Base-by-base conservation (phyloP, 2,888 invertebrate species). In the Lydus trimaculatus region DNA sequence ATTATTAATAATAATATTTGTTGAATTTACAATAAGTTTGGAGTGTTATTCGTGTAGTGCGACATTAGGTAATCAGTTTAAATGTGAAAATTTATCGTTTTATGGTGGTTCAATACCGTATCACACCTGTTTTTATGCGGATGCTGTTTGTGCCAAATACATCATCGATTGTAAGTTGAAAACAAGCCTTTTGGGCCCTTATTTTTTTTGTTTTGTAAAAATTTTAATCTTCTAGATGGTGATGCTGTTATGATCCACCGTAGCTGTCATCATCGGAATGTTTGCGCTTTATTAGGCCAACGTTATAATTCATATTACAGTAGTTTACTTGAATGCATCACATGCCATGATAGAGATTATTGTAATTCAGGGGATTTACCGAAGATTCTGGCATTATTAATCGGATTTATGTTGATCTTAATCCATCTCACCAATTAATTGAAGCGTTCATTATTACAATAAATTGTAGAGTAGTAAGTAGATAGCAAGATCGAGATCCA, bases 91-190 rank as follows among this genome's bases (percentile, higher is more conserved):
- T 64, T 73, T 79, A 20, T 67, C 65, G 1, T 63, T 61, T 39
- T 43, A 58, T 33, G 65, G 67, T 5, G 63, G 63, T 31, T 60
- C 43, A 52, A 63, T 71, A 39, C 71, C 74, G 31, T 69, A 73
- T 39, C 68, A 72, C 11, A 70, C 67, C 8, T 81, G 80, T 48
- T 58, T 72, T n/a, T 73, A 76, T 60, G 70, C 71, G 11, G 77
- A 79, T 63, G 72, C 79, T 15, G 79, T 80, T 36, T 81, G 81
- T 73, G 80, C 80, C 1, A 80, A 79, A 71, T 79, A 79, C 62
- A 68, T 76, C n/a, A 79, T 80, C 6, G 75, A 79, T 61, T 75
- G 81, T 80, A 73, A 78, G 80, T 78, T 65, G 15, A 17, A 20
- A 65, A 11, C 0, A 61, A 4, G 15, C 4, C 13, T 25, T 62